Percentiles rank a stretch among this genome's conserved stretches.
Evolutionary conservation across 1,140 invertebrate genomes (phyloP).

Genomic region (Papilio polyxenes): DNA sequence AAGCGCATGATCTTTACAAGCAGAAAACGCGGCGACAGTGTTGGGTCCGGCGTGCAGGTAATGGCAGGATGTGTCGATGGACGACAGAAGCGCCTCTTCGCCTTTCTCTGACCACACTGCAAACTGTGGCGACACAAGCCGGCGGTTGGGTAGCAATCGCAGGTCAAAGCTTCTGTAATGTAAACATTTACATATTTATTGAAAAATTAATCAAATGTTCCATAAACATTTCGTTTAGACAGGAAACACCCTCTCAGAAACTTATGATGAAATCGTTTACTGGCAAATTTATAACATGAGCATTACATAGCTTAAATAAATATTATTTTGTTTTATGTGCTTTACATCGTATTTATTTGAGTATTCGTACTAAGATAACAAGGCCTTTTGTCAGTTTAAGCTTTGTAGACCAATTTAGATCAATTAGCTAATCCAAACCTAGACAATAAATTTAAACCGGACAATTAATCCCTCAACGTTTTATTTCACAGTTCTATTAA

Average conservation of each 20-base stretch:
- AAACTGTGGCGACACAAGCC: constrained; percentile 72
- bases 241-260: no score
- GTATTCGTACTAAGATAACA: neutral
- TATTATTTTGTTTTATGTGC: no score
- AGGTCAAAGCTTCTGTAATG: constrained; percentile 76
- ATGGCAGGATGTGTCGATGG: constrained; percentile 69
- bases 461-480: neutral
- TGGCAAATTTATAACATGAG: no score
- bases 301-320: no score
- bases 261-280: no score
- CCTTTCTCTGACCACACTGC: constrained; percentile 70
- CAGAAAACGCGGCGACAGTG: constrained; percentile 74
- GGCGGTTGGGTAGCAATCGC: constrained; percentile 73
- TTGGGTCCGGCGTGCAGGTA: constrained; percentile 68
- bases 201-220: constrained; percentile 23
- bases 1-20: constrained; percentile 74
- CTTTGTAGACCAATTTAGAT: constrained; percentile 6
- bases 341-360: neutral
- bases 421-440: constrained; percentile 6
- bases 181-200: constrained; percentile 20
- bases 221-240: neutral
- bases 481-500: neutral
- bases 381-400: neutral
- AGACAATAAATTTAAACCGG: constrained; percentile 4
- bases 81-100: constrained; percentile 60